Conservation (phyloP, 92 coral and sea anemone genomes). For the Galaxea fascicularis region DNA sequence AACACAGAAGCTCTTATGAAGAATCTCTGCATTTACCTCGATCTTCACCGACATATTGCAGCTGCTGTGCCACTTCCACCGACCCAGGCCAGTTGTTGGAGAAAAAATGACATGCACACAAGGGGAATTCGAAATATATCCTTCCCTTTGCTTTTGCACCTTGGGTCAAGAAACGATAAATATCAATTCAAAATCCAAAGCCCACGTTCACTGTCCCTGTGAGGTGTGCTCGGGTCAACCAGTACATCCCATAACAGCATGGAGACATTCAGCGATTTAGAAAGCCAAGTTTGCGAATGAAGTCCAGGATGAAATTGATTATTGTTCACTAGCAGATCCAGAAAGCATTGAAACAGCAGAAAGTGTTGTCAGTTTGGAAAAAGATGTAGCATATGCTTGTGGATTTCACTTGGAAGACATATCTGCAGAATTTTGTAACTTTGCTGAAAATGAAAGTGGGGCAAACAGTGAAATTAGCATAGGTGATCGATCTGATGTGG, state of each 20-base stretch:
- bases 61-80: conserved; percentile 10
- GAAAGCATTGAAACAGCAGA: conserved; percentile 8
- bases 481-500: conserved; percentile 13
- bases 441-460: conserved; percentile 43
- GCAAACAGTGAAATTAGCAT: conserved; percentile 29
- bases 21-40: too few relatives aligned
- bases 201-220: conserved; percentile 61
- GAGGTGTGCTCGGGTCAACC: conserved; percentile 61
- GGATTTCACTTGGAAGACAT: conserved; percentile 43
- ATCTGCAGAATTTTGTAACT: conserved; percentile 24
- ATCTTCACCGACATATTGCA: neutral
- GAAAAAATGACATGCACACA: conserved; percentile 8
- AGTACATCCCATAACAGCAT: conserved; percentile 54
- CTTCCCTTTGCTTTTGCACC: conserved; percentile 49
- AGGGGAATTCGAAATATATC: conserved; percentile 7
- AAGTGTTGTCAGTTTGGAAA: conserved; percentile 19
- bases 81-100: conserved; percentile 12
- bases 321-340: conserved; percentile 14
- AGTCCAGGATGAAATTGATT: conserved; percentile 34
- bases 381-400: conserved; percentile 24
- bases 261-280: conserved; percentile 61
- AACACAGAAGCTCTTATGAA: too few relatives aligned
- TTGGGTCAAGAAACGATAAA: conserved; percentile 26
- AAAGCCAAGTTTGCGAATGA: conserved; percentile 31
- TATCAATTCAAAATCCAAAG: conserved; percentile 42